A percentile compares a stretch with the other conserved stretches of the same genome.
phyloP scores from a whole-genome alignment of 2,797 vertebrate genomes.

The Spea hammondii region DNA sequence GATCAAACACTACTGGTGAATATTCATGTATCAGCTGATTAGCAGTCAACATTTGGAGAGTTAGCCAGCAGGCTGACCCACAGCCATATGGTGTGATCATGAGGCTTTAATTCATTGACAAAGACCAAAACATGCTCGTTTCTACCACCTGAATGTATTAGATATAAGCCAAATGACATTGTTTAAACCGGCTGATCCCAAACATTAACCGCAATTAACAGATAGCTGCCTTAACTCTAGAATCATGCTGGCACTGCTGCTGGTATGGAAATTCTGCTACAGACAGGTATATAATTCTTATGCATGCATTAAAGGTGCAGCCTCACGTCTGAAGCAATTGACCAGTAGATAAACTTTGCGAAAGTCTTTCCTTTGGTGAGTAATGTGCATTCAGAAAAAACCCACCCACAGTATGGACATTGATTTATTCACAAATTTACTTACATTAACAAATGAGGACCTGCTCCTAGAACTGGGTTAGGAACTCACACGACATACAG shows the following conservation, averaged over 20 bases:
- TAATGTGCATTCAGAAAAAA: too few species aligned
- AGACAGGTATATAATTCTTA: not conserved
- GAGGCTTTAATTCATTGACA: constrained; percentile 10
- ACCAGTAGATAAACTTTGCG: too few species aligned
- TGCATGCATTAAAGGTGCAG: not conserved
- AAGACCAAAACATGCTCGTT: not conserved
- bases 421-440: too few species aligned
- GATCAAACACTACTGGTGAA: not conserved
- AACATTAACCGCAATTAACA: constrained; percentile 10
- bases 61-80: constrained; percentile 2
- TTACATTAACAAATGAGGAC: too few species aligned
- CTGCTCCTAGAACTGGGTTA: too few species aligned
- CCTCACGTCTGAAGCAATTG: too few species aligned
- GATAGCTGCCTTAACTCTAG: not conserved
- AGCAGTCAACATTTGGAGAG: not conserved
- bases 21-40: not conserved
- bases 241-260: too few species aligned
- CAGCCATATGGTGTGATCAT: constrained; percentile 5
- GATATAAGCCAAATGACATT: constrained; percentile 16
- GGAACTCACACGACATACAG: too few species aligned
- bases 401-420: too few species aligned
- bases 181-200: constrained; percentile 8
- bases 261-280: too few species aligned
- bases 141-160: not conserved
- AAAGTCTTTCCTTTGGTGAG: too few species aligned